Base-by-base conservation (phyloP, 2,888 invertebrate species). In the Drosophila maculinotata region DNA sequence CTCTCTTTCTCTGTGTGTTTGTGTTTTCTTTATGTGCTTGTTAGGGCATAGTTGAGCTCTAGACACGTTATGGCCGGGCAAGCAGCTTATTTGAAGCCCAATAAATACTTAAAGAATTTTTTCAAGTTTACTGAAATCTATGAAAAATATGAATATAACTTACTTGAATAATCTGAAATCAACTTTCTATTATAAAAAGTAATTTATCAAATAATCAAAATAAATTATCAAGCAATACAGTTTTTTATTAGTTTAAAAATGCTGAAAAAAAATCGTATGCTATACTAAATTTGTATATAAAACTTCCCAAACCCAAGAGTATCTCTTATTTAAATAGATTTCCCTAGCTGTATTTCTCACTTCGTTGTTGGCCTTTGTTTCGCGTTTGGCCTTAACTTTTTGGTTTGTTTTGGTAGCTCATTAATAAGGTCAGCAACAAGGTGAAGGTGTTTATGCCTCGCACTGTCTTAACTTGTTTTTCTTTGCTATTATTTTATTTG, bases 361-460 rank as follows among this genome's bases (percentile, higher is more conserved):
- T 47, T 31, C 6, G n/a, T 26, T 17, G 20, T 9, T 25, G 5
- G 15, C 7, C 2, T 44, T 17, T 8, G 1, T 6, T 41, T 31
- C 23, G 6, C 26, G n/a, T 33, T 48, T 51, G 28, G 14, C 51
- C 56, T 58, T 57, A 56, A 58, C 39, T 73, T 73, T 23, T n/a
- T 57, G 66, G 17, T 39, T 56, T 69, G 7, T 20, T 48, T 25
- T 41, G 25, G 10, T 30, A 8, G 23, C 67, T 54, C 64, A 64
- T 78, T 75, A 75, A 68, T 74, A 75, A 58, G 52, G 51, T 36
- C 49, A 48, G 60, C 51, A 52, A 53, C 53, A 66, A 66, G 63
- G 51, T 48, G 49, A 49, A 83, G 84, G 88, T 86, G 76, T 86
- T 86, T 87, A 79, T 82, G 59, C 53, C 58, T 63, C 64, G 62